phyloP scores from a whole-genome alignment of 1,140 invertebrate species.

The Saccostrea glomerata region DNA sequence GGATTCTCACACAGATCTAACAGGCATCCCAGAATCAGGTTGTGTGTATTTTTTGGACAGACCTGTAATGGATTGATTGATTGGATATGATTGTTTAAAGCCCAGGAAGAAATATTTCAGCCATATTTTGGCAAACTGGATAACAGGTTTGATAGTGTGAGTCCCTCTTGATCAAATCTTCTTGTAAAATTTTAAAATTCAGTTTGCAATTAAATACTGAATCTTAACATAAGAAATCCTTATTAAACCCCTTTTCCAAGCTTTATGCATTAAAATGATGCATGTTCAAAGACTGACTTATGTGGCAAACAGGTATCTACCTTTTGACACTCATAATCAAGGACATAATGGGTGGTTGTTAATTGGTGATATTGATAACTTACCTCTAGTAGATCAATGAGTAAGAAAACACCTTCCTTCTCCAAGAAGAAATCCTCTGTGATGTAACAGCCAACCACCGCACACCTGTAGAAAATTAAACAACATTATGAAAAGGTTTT shows the following conservation, averaged over 20 bases:
- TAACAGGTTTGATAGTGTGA: background rate
- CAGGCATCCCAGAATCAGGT: conserved; percentile 77
- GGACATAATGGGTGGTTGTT: background rate
- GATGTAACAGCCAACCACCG: conserved; percentile 75
- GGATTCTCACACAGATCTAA: conserved; percentile 78
- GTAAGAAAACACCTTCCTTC: conserved; percentile 77
- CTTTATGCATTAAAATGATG: background rate
- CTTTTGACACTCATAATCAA: background rate
- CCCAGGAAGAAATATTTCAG: too few species aligned
- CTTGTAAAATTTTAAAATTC: background rate
- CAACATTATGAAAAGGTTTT: background rate
- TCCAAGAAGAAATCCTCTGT: conserved; percentile 79
- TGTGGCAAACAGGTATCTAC: background rate
- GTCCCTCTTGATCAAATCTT: background rate
- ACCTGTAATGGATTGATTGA: conserved; percentile 56
- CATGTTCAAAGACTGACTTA: background rate
- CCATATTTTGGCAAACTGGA: background rate
- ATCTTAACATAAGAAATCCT: background rate
- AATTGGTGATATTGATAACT: background rate
- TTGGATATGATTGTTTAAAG: background rate
- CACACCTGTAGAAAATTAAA: conserved; percentile 69
- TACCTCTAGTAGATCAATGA: conserved; percentile 79
- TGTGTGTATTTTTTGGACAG: conserved; percentile 77
- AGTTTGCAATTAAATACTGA: background rate
- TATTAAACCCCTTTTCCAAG: background rate